Base-by-base conservation (phyloP, 2,113 vertebrate genomes). In the Rhinolophus sinicus region DNA sequence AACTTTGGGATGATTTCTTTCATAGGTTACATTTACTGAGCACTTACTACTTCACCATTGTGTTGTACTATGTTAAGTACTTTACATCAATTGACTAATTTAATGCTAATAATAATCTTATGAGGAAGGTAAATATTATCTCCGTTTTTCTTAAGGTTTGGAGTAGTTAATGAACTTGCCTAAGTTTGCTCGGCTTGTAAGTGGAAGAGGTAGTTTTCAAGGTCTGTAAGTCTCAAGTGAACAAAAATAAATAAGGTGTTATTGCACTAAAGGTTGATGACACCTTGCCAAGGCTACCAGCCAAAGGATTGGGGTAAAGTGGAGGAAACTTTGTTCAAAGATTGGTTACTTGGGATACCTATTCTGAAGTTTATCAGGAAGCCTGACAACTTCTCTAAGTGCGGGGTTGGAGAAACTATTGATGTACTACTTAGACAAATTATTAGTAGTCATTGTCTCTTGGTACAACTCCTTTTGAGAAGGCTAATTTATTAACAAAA, bases 21-120 rank as follows among this genome's bases (percentile, higher is more conserved):
- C 11, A 80, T 70, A 38, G 47, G 96, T 88, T 76, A n/a, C 56
- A 21, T 88, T 95, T 82, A 78, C 77, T 86, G 15, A 93, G 60
- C 62, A 6, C n/a, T 94, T 90, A 35, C 30, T 70, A 19, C 88
- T 70, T 40, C 40, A 33, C 22, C 15, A 33, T 67, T 88, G 7
- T 33, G 21, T 64, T 58, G 9, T 40, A 30, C 22, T 62, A 2
- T 76, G 35, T 78, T 89, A 95, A 96, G 15, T 19, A 78, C 26
- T 69, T 88, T 54, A 33, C 3, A 16, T 65, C 8, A 2, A 50
- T 22, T 86, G 75, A 35, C 38, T 64, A 69, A 86, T 89, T 94
- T 76, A 91, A 95, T 85, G 22, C 38, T 95, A 70, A 47, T 16
- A 62, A 62, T 78, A 64, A n/a, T 38, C 62, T 16, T 26, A 19